Evolutionary conservation across 2,888 invertebrate genomes (phyloP).

Genomic region (Orgyia antiqua): DNA sequence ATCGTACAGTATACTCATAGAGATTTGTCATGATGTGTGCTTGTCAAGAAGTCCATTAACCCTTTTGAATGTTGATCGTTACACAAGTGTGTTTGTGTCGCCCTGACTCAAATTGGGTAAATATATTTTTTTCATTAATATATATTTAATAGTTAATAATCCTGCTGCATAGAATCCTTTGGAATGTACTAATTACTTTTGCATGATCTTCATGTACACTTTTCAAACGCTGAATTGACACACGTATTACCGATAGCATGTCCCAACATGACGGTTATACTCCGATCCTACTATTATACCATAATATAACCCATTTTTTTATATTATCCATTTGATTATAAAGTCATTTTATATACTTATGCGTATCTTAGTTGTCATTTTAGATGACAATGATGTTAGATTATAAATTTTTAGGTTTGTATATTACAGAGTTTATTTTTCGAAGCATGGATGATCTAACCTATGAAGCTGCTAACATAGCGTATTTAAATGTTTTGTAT

Average conservation of each 20-base stretch:
- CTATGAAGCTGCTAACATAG: conserved; percentile 29
- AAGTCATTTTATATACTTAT: conserved; percentile 17
- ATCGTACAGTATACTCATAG: conserved; percentile 3
- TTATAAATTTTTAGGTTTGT: conserved; percentile 23
- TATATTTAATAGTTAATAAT: conserved; percentile 57
- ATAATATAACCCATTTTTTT: too few species aligned
- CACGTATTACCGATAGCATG: conserved; percentile 58
- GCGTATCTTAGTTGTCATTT: conserved; percentile 27
- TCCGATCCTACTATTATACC: conserved; percentile 10
- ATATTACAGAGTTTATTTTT: conserved; percentile 28
- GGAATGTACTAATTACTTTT: conserved; percentile 70
- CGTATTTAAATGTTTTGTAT: conserved; percentile 1
- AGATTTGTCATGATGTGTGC: conserved; percentile 73
- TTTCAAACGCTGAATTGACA: conserved; percentile 42
- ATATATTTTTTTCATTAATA: conserved; percentile 69
- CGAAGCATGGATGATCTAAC: conserved; percentile 42
- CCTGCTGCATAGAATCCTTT: conserved; percentile 64
- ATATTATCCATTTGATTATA: conserved; percentile 21
- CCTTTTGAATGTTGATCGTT: conserved; percentile 58
- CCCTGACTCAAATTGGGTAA: conserved; percentile 74
- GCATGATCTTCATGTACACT: conserved; percentile 67
- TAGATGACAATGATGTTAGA: conserved; percentile 37
- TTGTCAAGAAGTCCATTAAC: conserved; percentile 59
- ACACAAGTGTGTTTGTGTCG: conserved; percentile 70
- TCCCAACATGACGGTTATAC: conserved; percentile 32